Conservation (phyloP, 2,113 vertebrate species). For the Entosphenus tridentatus region DNA sequence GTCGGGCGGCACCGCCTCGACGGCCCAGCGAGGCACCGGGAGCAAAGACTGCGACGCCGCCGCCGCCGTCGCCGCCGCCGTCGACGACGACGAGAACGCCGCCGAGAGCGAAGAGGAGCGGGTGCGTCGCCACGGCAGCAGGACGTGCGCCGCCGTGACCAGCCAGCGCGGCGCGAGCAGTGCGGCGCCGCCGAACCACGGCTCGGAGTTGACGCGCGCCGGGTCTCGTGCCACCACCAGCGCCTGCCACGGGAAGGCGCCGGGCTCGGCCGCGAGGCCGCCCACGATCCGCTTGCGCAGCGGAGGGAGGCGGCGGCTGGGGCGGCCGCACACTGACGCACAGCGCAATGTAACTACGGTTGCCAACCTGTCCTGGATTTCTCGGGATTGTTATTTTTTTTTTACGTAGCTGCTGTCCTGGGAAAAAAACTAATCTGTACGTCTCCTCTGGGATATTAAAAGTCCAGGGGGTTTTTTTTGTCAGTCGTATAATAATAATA, state of each 20-base stretch:
- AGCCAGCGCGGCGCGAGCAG: constrained; percentile 64
- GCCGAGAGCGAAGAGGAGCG: constrained; percentile 19
- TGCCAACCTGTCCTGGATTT: not conserved
- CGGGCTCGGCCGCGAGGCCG: constrained; percentile 35
- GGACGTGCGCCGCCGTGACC: constrained; percentile 62
- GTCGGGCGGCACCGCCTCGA: constrained; percentile 46
- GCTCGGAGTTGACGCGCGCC: constrained; percentile 52
- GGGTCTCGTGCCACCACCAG: constrained; percentile 64
- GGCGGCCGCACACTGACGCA: constrained; percentile 35
- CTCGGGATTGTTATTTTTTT: not conserved
- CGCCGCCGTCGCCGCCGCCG: too few relatives aligned
- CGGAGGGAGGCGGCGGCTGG: constrained; percentile 28
- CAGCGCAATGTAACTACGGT: constrained; percentile 9
- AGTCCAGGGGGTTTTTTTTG: not conserved
- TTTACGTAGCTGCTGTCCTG: not conserved
- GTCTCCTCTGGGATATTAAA: not conserved
- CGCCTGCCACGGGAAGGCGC: constrained; percentile 81
- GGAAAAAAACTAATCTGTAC: not conserved
- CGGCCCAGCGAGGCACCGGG: constrained; percentile 13
- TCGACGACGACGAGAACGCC: too few relatives aligned
- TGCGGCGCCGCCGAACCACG: constrained; percentile 82
- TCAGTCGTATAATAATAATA: not conserved
- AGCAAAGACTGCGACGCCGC: too few relatives aligned
- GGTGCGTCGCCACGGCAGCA: constrained; percentile 23
- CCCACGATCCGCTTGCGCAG: constrained; percentile 70